These are phyloP conservation scores for Laupala kohalensis DNA, from an alignment of 1,140 invertebrate species.

Conservation along the genomic window DNA sequence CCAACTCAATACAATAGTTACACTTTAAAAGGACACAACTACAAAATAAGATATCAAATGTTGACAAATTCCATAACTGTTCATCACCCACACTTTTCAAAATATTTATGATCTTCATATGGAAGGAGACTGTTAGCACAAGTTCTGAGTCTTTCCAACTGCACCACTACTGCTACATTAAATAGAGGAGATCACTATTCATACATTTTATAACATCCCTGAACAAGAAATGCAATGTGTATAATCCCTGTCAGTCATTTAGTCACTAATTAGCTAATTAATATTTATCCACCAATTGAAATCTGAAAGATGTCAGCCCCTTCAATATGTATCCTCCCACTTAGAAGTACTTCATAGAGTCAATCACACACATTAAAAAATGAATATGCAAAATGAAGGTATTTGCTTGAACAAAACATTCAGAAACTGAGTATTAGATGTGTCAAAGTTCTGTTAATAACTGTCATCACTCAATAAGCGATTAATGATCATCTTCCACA, in stretches of 20 bases:
- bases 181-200: no score
- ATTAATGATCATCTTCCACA: slow-evolving; percentile 41
- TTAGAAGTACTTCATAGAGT: neutral
- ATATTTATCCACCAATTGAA: neutral
- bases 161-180: no score
- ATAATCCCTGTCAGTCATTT: no score
- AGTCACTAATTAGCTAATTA: neutral
- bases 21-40: neutral
- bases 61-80: neutral
- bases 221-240: neutral
- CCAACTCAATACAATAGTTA: no score
- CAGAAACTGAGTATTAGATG: no score
- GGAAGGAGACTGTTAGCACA: no score
- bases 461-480: neutral
- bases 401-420: neutral
- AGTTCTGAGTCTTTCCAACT: no score
- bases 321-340: no score
- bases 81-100: neutral
- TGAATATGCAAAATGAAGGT: neutral
- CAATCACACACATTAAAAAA: neutral
- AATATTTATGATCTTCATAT: neutral
- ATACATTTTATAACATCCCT: neutral
- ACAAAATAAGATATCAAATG: neutral
- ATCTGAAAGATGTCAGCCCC: neutral
- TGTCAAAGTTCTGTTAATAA: neutral